Evolutionary conservation across 2,113 vertebrate species (phyloP), one percentile per base, ranked within the genome.

Genomic region (Lycaon pictus): DNA sequence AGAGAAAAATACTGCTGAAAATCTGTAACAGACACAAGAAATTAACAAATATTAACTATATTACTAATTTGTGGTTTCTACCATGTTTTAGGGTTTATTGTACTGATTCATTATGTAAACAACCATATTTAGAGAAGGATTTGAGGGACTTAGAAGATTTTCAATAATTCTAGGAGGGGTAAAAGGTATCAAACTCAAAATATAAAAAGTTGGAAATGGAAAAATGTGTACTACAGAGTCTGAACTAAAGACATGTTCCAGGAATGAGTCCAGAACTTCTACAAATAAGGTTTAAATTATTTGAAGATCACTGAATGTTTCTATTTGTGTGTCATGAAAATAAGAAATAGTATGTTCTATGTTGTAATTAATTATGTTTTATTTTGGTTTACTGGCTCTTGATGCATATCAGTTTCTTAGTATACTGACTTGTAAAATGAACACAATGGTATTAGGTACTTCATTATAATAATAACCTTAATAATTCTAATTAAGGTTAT

Each of bases 11-110:
- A 9, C 25, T 48, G 27, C 15, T 83, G 69, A 83, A 88, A 92
- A 87, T 60, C 32, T 96, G 19, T 62, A 92, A 69, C 3, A 92
- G 84, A 93, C 23, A 88, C 58, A 83, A 35, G 67, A 62, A 56
- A 22, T 77, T 69, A 69, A 84, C n/a, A 84, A 77, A 89, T 84
- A 58, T 37, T 74, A 67, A 71, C 29, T 90, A 22, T 79, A 32
- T 85, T 63, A 85, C 15, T 93, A 53, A 71, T 77, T 13, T 88
- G 29, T 13, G 6, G 16, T 69, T 93, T 62, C 72, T 56, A 86
- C 5, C 43, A 48, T 62, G 56, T 86, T 63, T 58, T 53, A 37
- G 51, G 8, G 10, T 62, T 93, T 60, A 72, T 37, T 72, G 67
- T 93, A 84, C 17, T 62, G 60, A 67, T 32, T 89, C 19, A 89